A percentile compares a stretch with the other conserved stretches of the same genome.
phyloP scores from a whole-genome alignment of 2,113 vertebrate genomes.

The Pantherophis guttatus region DNA sequence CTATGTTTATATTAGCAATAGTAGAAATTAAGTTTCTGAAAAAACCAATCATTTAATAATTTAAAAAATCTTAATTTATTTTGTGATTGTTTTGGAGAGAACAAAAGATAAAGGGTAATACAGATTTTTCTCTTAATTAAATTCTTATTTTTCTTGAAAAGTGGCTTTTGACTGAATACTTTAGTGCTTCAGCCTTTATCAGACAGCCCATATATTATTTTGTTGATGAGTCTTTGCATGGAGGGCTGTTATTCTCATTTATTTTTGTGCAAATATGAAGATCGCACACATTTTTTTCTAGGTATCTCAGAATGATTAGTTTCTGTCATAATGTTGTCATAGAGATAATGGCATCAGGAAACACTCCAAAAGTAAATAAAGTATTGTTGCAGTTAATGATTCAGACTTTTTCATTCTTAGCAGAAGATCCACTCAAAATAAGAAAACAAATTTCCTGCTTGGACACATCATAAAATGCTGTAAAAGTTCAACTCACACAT shows the following conservation, averaged over 20 bases:
- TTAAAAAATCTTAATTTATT: background rate
- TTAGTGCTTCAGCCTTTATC: conserved; percentile 15
- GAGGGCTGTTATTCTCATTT: conserved; percentile 29
- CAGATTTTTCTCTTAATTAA: background rate
- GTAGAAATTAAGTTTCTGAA: background rate
- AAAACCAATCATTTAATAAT: background rate
- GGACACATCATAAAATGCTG: background rate
- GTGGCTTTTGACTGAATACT: conserved; percentile 2
- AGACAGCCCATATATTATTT: conserved; percentile 10
- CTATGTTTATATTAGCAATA: background rate
- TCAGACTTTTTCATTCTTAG: background rate
- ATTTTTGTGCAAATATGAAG: conserved; percentile 43
- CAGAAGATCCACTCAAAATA: background rate
- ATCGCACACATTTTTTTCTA: conserved; percentile 60
- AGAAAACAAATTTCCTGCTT: background rate
- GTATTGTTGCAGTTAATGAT: conserved; percentile 11
- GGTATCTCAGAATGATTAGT: conserved; percentile 63
- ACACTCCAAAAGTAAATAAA: conserved; percentile 38
- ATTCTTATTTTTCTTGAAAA: conserved; percentile 57
- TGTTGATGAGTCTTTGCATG: background rate
- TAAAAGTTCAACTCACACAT: background rate
- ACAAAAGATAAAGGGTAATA: conserved; percentile 17
- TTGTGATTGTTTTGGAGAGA: conserved; percentile 31
- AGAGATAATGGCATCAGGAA: conserved; percentile 73
- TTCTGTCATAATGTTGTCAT: conserved; percentile 76